Conservation (phyloP, 2,113 vertebrate genomes). For the Cyanoderma ruficeps region DNA sequence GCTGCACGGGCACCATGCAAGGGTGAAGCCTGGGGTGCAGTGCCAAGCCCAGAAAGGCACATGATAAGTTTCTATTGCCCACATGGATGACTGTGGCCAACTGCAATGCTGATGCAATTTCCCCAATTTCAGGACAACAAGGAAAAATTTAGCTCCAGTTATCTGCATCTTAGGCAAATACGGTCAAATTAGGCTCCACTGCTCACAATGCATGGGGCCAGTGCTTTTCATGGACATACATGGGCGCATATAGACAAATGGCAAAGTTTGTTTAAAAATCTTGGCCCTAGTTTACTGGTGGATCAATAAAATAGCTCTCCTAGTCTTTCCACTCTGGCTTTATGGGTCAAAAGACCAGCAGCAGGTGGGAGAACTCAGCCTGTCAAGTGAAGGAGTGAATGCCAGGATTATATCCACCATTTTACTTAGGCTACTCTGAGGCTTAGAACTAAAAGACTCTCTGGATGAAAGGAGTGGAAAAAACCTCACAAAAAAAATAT, state of each 20-base stretch:
- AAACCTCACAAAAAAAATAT: neutral
- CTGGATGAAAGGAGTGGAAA: neutral
- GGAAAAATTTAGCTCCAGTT: neutral
- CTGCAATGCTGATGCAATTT: neutral
- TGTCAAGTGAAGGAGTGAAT: neutral
- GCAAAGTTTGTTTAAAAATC: neutral
- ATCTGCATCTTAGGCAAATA: neutral
- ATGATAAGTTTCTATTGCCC: rapidly evolving
- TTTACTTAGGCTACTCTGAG: neutral
- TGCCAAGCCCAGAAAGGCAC: neutral
- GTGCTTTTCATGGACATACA: neutral
- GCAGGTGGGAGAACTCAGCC: neutral
- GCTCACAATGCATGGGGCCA: rapidly evolving
- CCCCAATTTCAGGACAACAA: neutral
- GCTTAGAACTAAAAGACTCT: slow-evolving; percentile 31
- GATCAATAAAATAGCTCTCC: neutral
- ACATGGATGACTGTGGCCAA: neutral
- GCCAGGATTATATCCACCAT: neutral
- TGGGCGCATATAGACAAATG: neutral
- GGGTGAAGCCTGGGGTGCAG: neutral
- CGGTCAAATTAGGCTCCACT: neutral
- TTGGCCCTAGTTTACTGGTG: neutral
- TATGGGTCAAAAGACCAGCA: neutral
- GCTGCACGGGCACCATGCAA: too few relatives aligned
- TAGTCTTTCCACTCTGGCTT: neutral